These are phyloP conservation scores for Sorex fumeus DNA, from an alignment of 2,113 vertebrate species.

Conservation along the genomic window DNA sequence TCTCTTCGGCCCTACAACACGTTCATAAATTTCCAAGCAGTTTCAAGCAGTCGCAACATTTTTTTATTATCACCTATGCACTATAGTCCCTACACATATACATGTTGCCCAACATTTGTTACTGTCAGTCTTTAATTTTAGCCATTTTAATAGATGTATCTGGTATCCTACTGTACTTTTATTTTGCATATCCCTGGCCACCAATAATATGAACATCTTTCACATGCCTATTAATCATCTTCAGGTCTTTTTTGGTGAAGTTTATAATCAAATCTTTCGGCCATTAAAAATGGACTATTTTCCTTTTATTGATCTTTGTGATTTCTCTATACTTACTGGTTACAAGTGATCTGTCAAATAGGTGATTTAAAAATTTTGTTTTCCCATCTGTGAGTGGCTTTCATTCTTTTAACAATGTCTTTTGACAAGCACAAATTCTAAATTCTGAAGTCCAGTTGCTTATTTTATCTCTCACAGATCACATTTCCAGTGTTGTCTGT, in stretches of 20 bases:
- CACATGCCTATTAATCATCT: background rate
- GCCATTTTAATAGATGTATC: background rate
- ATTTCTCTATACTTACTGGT: background rate
- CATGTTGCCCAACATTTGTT: background rate
- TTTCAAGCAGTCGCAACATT: background rate
- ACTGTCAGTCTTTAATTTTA: background rate
- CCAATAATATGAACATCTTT: background rate
- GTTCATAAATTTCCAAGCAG: background rate
- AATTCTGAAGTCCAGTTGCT: background rate
- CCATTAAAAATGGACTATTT: background rate
- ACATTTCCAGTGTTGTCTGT: background rate
- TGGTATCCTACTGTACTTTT: background rate
- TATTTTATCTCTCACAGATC: background rate
- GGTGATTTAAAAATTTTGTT: background rate
- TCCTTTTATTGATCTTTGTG: background rate
- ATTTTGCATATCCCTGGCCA: background rate
- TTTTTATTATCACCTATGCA: background rate
- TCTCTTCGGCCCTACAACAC: background rate
- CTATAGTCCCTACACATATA: background rate
- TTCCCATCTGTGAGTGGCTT: background rate
- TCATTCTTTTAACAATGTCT: background rate
- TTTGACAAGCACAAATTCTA: background rate
- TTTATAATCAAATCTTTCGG: background rate
- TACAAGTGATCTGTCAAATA: background rate
- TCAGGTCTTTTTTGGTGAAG: background rate